phyloP scores from a whole-genome alignment of 2,888 invertebrate genomes.

The Diplolepis rosae region DNA sequence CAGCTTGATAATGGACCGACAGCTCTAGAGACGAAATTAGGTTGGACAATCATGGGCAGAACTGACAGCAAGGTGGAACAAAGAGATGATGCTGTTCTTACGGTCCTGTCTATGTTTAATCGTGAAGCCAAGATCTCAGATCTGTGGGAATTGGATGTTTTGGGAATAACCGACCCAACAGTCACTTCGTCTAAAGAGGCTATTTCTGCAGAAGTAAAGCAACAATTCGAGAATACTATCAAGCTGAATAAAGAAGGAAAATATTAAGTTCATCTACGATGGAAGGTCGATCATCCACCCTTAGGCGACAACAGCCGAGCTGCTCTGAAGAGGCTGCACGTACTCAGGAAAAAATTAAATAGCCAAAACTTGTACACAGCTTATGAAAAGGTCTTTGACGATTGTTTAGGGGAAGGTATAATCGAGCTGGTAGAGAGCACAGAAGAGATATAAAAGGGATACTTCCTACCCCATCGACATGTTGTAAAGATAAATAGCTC shows the following conservation, averaged over 20 bases:
- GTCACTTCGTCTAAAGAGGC: constrained; percentile 33
- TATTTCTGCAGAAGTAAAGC: not conserved
- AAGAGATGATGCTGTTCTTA: constrained; percentile 35
- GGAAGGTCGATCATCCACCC: constrained; percentile 54
- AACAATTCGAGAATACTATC: not conserved
- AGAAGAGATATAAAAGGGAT: constrained; percentile 31
- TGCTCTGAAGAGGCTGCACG: constrained; percentile 47
- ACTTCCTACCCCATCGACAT: constrained; percentile 42
- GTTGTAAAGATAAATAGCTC: constrained; percentile 36
- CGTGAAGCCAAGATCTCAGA: constrained; percentile 51
- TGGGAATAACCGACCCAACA: constrained; percentile 60
- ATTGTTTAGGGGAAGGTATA: constrained; percentile 50
- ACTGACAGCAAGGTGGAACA: constrained; percentile 2
- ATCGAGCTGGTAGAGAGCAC: constrained; percentile 47
- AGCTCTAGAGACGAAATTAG: constrained; percentile 53
- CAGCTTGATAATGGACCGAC: constrained; percentile 51
- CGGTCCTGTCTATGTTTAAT: constrained; percentile 39
- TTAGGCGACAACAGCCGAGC: constrained; percentile 49
- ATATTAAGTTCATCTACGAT: constrained; percentile 58
- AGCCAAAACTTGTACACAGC: constrained; percentile 36
- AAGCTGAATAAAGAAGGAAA: constrained; percentile 42
- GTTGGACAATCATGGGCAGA: constrained; percentile 59
- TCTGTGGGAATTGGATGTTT: constrained; percentile 60
- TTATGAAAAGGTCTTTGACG: constrained; percentile 49
- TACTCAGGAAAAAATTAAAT: constrained; percentile 46